Base-by-base conservation (phyloP, 2,797 vertebrate species). In the Mus minutoides region DNA sequence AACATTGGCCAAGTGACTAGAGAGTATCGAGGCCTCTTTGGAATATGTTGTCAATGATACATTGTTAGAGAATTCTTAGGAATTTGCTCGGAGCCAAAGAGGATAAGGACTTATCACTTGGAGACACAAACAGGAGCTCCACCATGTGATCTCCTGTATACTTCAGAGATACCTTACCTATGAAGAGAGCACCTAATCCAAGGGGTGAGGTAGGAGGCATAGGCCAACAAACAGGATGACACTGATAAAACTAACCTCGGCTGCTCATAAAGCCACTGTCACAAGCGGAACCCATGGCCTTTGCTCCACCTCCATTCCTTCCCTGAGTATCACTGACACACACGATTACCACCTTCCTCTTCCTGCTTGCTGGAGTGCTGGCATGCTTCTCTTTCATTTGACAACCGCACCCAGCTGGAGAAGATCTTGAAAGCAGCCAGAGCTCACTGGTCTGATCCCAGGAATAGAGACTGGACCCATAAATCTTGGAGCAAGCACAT, bases 11-110 rank as follows among this genome's bases (percentile, higher is more conserved):
- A 82, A 37, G 46, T 86, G 56, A 19, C 64, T 82, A 43, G 37
- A 64, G 52, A 40, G 34, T 95, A 60, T 8, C 6, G 52, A 52
- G 26, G 26, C 24, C 79, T 85, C n/a, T 84, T 85, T 78, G 43
- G 82, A 88, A 95, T n/a, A 78, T 46, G 3, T 1, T 4, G 34
- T 67, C 54, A 76, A 54, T 56, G 43, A 77, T 80, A 21, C 34
- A 24, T 46, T 88, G 6, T 13, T 82, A 40, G 54, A 88, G 78
- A 78, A 40, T 54, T 49, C 34, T 71, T 92, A 78, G 58, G 77
- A 80, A 56, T 92, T 96, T 73, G 40, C 88, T 52, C 95, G 26
- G 43, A 56, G 89, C 31, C 7, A 11, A 84, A 79, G 75, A 80
- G 34, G 58, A 58, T 26, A 37, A 26, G 54, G 29, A 31, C 54